A percentile compares a stretch with the other conserved stretches of the same genome.
These are phyloP conservation scores for Vanacampus margaritifer DNA, from an alignment of 2,113 vertebrate species.

Conservation along the genomic window DNA sequence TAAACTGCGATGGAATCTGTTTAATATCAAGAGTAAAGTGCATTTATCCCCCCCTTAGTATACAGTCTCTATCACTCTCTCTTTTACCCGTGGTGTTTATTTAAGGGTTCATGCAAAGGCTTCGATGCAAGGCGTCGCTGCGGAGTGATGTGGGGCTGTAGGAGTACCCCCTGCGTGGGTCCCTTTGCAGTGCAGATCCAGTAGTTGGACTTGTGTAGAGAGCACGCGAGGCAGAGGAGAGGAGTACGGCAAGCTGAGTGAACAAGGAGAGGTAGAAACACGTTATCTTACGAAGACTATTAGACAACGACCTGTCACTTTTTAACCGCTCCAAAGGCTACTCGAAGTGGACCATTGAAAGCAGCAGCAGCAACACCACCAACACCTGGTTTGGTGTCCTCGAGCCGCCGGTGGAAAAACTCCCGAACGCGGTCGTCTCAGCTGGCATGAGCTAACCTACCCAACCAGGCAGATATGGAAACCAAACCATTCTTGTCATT, in stretches of 20 bases:
- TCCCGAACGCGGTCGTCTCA: slow-evolving; percentile 60
- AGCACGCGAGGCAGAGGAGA: slow-evolving; percentile 25
- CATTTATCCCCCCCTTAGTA: not conserved
- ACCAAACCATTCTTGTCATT: slow-evolving; percentile 81
- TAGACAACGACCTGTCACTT: slow-evolving; percentile 59
- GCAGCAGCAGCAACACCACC: slow-evolving; percentile 13
- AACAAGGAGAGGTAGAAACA: slow-evolving; percentile 26
- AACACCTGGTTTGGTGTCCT: slow-evolving; percentile 34
- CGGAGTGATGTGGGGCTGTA: slow-evolving; percentile 46
- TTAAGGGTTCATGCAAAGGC: slow-evolving; percentile 17
- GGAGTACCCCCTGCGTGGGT: slow-evolving; percentile 72
- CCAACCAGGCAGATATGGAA: slow-evolving; percentile 69
- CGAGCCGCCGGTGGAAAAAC: slow-evolving; percentile 45
- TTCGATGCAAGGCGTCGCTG: slow-evolving; percentile 46
- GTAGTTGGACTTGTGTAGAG: slow-evolving; percentile 73
- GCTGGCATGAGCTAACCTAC: slow-evolving; percentile 79
- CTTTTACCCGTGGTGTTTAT: not conserved
- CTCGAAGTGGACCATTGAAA: slow-evolving; percentile 19
- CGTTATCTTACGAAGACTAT: slow-evolving; percentile 65
- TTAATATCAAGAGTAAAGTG: slow-evolving; percentile 3
- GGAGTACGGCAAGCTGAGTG: slow-evolving; percentile 39
- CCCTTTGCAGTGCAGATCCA: slow-evolving; percentile 70
- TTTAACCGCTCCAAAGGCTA: slow-evolving; percentile 20
- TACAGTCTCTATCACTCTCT: not conserved
- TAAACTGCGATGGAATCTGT: not conserved